These are phyloP conservation scores for Chionoecetes opilio DNA, from an alignment of 1,140 invertebrate species.

Conservation along the genomic window DNA sequence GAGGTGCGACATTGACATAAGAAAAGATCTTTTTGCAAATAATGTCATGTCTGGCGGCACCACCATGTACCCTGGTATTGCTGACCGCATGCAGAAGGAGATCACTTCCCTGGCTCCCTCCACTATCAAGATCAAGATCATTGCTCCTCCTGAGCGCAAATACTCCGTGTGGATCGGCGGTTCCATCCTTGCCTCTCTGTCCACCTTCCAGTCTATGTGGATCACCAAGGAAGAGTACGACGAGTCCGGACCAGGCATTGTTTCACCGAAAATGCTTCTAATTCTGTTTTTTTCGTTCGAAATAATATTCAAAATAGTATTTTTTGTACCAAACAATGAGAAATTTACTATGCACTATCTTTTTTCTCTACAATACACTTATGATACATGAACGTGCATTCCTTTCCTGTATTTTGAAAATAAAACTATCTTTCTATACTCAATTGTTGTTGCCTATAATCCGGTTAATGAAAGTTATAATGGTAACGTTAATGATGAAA, in stretches of 20 bases:
- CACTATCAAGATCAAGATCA: constrained; percentile 93
- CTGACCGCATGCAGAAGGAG: constrained; percentile 87
- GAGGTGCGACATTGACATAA: constrained; percentile 79
- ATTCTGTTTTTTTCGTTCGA: neutral
- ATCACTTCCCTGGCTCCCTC: constrained; percentile 93
- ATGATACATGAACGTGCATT: too few relatives aligned
- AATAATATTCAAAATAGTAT: neutral
- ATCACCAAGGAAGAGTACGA: constrained; percentile 89
- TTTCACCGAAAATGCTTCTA: constrained; percentile 67
- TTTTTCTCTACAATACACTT: too few relatives aligned
- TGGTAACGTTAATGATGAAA: too few relatives aligned
- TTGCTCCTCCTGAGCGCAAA: constrained; percentile 83
- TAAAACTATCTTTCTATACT: too few relatives aligned
- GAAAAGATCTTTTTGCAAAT: constrained; percentile 86
- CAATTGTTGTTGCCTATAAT: too few relatives aligned
- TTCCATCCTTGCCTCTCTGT: constrained; percentile 91
- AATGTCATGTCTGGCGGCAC: constrained; percentile 87
- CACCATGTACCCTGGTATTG: constrained; percentile 87
- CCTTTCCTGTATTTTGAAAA: too few relatives aligned
- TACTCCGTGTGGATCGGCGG: constrained; percentile 78
- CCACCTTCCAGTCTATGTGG: constrained; percentile 97
- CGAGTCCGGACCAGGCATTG: constrained; percentile 63
- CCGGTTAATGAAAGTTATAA: too few relatives aligned
- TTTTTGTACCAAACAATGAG: neutral
- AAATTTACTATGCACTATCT: neutral